Base-by-base conservation (phyloP, 2,797 vertebrate species). In the Thripadectes ignobilis region DNA sequence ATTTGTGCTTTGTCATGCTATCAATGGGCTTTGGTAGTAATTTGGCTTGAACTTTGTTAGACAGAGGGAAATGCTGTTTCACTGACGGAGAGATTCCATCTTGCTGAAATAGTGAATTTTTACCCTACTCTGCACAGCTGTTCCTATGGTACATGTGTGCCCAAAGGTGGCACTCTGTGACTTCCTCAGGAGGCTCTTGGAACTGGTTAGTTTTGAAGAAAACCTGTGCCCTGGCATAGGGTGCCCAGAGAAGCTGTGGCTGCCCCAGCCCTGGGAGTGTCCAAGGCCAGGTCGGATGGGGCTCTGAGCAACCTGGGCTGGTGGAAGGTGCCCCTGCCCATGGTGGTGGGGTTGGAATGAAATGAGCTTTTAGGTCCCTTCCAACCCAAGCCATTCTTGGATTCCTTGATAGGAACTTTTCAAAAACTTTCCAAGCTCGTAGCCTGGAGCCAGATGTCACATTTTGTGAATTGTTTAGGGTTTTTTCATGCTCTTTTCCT, bases 211-310 rank as follows among this genome's bases (percentile, higher is more conserved):
- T 24, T 32, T 54, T 6, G 18, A 71, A 59, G 49, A 39, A 38
- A 12, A 46, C 45, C 45, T 46, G 21, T 46, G 7, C 41, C 22
- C 55, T 41, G 85, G 76, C 62, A 54, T 30, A 41, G 46, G 41
- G 1, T 49, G 30, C 14, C 48, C 62, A 54, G 62, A 54, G 59
- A 0, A 46, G 55, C 54, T 54, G 69, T 6, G 62, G 27, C 41
- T 89, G 63, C 11, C 36, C 63, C 41, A 34, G 7, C 23, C 22
- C 43, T 76, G 71, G 19, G 0, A 69, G 14, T 26, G 24, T 1
- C 51, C 58, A 7, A 57, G n/a, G 29, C 23, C 38, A 26, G 51
- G 43, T 0, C 69, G 43, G 71, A 49, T 0, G 0, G 13, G 23
- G 16, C 20, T 30, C 3, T 36, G 72, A 45, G 20, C 49, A n/a